Evolutionary conservation across 2,113 vertebrate species (phyloP), one percentile per base, ranked within the genome.

Genomic region (Pionites leucogaster): DNA sequence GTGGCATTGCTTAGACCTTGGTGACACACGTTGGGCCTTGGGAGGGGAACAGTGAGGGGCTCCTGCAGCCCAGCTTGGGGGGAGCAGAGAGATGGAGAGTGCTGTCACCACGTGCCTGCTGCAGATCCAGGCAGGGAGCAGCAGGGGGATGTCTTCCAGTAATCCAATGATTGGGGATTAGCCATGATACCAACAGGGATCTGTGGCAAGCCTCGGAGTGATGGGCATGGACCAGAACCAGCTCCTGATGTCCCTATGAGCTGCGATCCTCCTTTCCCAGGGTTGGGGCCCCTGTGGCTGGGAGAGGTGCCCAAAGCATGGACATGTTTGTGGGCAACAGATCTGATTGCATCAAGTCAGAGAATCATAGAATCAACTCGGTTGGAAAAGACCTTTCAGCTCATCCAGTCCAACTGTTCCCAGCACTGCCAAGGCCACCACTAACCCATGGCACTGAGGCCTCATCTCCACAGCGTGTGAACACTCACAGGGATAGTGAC

Each of bases 331-430:
- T 20, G 71, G 57, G 52, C 67, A 71, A 15, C 39, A 18, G 35
- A n/a, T 31, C 24, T 25, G 68, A 39, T 17, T 0, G 2, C 9
- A 44, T 11, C 49, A 3, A 13, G 27, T 3, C 57, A n/a, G n/a
- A n/a, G 33, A 22, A 59, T n/a, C 55, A 23, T n/a, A 59, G 20
- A 59, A 59, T 15, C 57, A 59, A 7, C 33, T 7, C 0, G 4
- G 20, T 59, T 59, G 33, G 33, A 59, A 59, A 59, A 59, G 22
- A 9, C 33, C 9, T 59, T 35, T 5, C 2, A 59, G 20, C 9
- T 59, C 57, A 24, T 24, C 57, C 4, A 35, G 3, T 7, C 13
- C 33, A 59, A n/a, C 20, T 0, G 0, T 24, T 59, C 13, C 33
- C 20, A 59, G 33, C 55, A n/a, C 13, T n/a, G 20, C 55, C 57